Evolutionary conservation across 2,113 vertebrate species (phyloP).

Genomic region (Casuarius casuarius): DNA sequence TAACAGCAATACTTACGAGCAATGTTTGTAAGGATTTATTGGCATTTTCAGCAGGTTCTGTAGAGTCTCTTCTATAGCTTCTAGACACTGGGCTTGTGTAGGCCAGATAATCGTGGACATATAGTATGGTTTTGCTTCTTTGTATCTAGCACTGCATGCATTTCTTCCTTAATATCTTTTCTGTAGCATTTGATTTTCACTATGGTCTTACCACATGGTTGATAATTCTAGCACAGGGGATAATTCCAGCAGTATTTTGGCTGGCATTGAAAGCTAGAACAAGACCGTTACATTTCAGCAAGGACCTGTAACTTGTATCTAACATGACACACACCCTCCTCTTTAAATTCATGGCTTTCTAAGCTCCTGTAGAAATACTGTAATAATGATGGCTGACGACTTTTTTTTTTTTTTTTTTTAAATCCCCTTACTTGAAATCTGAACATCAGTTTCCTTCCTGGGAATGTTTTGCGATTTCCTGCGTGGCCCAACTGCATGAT

Average conservation of each 20-base stretch:
- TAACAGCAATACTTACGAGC: not conserved
- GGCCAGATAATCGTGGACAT: rapidly evolving
- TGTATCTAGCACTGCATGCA: not conserved
- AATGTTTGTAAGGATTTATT: not conserved
- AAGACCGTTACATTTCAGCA: not conserved
- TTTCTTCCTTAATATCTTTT: not conserved
- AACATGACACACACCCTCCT: not conserved
- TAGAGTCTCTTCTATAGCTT: not conserved
- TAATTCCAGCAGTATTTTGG: not conserved
- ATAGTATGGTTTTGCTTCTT: not conserved
- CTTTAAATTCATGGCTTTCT: rapidly evolving
- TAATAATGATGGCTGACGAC: not conserved
- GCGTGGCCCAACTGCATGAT: not conserved
- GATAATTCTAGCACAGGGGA: not conserved
- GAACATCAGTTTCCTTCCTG: not conserved
- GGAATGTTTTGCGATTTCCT: not conserved
- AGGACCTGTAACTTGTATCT: not conserved
- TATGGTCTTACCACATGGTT: not conserved
- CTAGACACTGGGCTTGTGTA: not conserved
- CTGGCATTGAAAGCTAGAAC: not conserved
- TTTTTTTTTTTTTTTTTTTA: not conserved
- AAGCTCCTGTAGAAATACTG: not conserved
- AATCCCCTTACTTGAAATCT: not conserved
- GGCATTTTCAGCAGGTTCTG: not conserved
- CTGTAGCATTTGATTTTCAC: not conserved